phyloP scores from a whole-genome alignment of 2,888 invertebrate species.

The Deilephila porcellus region DNA sequence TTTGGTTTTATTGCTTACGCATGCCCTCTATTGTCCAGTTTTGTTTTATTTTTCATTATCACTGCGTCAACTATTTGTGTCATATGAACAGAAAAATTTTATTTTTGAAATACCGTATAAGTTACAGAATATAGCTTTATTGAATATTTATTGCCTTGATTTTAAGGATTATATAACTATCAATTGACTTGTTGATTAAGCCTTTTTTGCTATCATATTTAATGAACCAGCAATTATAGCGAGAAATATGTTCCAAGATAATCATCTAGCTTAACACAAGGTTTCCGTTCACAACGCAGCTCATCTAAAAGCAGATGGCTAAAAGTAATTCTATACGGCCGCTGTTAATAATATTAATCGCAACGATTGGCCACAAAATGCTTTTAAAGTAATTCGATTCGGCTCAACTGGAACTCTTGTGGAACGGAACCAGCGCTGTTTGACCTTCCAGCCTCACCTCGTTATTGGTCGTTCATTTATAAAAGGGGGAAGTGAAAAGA shows the following conservation, averaged over 20 bases:
- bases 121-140: too few relatives aligned
- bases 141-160: too few relatives aligned
- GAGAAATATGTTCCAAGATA: slow-evolving; percentile 17
- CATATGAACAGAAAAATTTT: too few relatives aligned
- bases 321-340: slow-evolving; percentile 70
- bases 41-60: not conserved
- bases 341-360: slow-evolving; percentile 78
- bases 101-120: too few relatives aligned
- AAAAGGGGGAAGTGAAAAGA: slow-evolving; percentile 52
- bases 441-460: slow-evolving; percentile 59
- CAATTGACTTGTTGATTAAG: not conserved
- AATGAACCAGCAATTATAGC: not conserved
- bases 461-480: slow-evolving; percentile 47
- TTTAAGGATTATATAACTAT: too few relatives aligned
- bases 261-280: slow-evolving; percentile 30
- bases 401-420: slow-evolving; percentile 73
- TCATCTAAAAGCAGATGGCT: slow-evolving; percentile 56
- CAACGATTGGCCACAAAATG: slow-evolving; percentile 79
- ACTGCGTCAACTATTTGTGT: not conserved
- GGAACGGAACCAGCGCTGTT: slow-evolving; percentile 66
- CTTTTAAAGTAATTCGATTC: slow-evolving; percentile 81
- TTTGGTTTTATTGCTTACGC: not conserved
- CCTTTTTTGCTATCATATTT: not conserved
- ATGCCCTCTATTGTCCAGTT: not conserved
- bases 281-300: slow-evolving; percentile 38